A percentile compares a stretch with the other conserved stretches of the same genome.
Evolutionary conservation across 2,797 vertebrate genomes (phyloP).

Genomic region (Amazona finschi): DNA sequence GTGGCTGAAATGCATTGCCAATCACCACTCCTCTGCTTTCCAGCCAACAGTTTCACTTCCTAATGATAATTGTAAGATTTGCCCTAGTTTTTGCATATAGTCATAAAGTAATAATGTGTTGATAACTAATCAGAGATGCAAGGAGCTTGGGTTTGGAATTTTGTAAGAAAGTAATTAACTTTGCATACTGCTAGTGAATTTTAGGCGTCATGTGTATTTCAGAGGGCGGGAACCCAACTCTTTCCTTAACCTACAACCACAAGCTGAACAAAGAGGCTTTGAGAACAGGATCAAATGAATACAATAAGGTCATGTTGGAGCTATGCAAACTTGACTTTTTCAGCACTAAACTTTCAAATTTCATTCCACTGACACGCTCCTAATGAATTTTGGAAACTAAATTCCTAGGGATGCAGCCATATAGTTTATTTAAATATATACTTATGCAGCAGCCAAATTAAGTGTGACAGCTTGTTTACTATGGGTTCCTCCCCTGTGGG

Average conservation of each 20-base stretch:
- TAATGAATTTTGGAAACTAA: background rate
- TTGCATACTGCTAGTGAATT: background rate
- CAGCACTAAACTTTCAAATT: background rate
- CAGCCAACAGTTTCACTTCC: background rate
- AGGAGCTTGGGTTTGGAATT: background rate
- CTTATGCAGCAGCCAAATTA: conserved; percentile 12
- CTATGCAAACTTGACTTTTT: background rate
- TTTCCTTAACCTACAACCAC: background rate
- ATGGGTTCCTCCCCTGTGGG: conserved; percentile 1
- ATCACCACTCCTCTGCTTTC: rapidly evolving
- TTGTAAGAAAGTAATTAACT: background rate
- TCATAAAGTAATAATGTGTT: background rate
- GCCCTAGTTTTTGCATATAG: background rate
- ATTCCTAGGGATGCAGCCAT: background rate
- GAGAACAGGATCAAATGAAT: background rate
- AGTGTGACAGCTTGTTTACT: conserved; percentile 45
- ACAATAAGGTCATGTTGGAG: background rate
- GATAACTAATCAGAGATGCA: background rate
- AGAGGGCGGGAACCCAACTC: background rate
- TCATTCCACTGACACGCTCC: background rate
- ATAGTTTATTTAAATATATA: background rate
- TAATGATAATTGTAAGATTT: background rate
- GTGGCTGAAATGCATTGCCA: background rate
- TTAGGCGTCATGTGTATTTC: background rate
- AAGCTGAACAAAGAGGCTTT: background rate